Evolutionary conservation across 2,888 invertebrate genomes (phyloP).

Genomic region (Boloria selene): DNA sequence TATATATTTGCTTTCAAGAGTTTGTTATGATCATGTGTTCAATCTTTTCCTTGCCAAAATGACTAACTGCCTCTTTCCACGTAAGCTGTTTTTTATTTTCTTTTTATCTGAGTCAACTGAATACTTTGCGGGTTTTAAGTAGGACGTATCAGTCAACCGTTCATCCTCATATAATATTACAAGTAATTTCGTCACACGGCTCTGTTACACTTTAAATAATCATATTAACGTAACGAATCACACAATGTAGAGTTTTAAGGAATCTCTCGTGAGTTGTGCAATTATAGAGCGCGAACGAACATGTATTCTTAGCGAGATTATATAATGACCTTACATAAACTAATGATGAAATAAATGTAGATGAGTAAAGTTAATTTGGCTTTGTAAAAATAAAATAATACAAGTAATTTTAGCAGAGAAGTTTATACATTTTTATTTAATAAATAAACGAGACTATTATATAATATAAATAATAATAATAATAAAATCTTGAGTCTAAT

Average conservation of each 20-base stretch:
- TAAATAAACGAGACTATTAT: too few species aligned
- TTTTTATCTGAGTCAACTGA: constrained; percentile 36
- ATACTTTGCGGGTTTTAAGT: constrained; percentile 47
- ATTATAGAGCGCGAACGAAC: constrained; percentile 51
- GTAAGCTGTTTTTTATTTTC: constrained; percentile 31
- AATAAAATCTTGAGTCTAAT: too few species aligned
- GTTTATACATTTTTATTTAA: too few species aligned
- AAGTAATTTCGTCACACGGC: constrained; percentile 36
- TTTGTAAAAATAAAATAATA: constrained; percentile 40
- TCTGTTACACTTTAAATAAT: constrained; percentile 36
- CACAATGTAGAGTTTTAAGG: constrained; percentile 37
- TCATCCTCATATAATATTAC: constrained; percentile 36
- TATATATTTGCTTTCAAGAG: constrained; percentile 20
- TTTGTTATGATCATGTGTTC: constrained; percentile 44
- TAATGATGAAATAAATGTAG: constrained; percentile 63
- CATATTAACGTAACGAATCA: constrained; percentile 31
- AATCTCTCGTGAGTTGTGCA: constrained; percentile 43
- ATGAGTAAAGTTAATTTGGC: constrained; percentile 62
- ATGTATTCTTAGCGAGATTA: constrained; percentile 61
- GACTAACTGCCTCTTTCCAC: constrained; percentile 46
- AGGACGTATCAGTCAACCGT: constrained; percentile 40
- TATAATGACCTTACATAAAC: constrained; percentile 71
- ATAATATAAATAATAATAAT: too few species aligned
- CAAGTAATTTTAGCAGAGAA: too few species aligned
- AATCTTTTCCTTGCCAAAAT: constrained; percentile 42